phyloP scores from a whole-genome alignment of 2,113 vertebrate genomes.

The Sinocyclocheilus anophthalmus region DNA sequence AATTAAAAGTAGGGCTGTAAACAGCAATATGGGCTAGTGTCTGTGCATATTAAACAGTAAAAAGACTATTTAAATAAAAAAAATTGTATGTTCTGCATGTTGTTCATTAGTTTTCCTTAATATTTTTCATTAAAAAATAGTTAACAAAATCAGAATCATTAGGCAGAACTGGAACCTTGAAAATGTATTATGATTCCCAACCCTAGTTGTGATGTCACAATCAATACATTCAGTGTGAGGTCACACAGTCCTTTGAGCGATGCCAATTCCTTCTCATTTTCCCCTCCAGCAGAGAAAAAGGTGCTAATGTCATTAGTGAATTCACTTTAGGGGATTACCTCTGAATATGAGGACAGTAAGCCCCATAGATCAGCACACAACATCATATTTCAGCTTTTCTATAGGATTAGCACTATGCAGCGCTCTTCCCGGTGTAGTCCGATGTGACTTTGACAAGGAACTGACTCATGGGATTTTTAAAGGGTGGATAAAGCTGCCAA shows the following conservation, averaged over 20 bases:
- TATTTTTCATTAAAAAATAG: not conserved
- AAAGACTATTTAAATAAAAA: too few relatives aligned
- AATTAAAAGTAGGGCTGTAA: too few relatives aligned
- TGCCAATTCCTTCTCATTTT: slow-evolving; percentile 22
- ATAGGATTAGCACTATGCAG: slow-evolving; percentile 49
- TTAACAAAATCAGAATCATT: not conserved
- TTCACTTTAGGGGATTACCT: slow-evolving; percentile 65
- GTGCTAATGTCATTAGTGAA: slow-evolving; percentile 62
- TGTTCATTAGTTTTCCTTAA: not conserved
- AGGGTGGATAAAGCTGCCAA: slow-evolving; percentile 26
- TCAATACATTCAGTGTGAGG: not conserved
- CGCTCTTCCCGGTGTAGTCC: slow-evolving; percentile 19
- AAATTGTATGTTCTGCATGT: not conserved
- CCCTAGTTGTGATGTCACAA: not conserved
- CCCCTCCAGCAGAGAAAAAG: slow-evolving; percentile 26
- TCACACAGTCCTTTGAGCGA: slow-evolving; percentile 33
- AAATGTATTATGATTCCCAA: not conserved
- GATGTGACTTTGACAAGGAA: slow-evolving; percentile 27
- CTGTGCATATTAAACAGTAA: not conserved
- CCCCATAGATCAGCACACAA: slow-evolving; percentile 50
- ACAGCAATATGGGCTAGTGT: too few relatives aligned
- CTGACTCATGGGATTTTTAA: slow-evolving; percentile 18
- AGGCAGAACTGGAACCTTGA: not conserved
- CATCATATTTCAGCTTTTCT: slow-evolving; percentile 52
- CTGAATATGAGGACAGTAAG: slow-evolving; percentile 58